Conservation (phyloP, 2,113 vertebrate genomes). For the Pituophis catenifer region DNA sequence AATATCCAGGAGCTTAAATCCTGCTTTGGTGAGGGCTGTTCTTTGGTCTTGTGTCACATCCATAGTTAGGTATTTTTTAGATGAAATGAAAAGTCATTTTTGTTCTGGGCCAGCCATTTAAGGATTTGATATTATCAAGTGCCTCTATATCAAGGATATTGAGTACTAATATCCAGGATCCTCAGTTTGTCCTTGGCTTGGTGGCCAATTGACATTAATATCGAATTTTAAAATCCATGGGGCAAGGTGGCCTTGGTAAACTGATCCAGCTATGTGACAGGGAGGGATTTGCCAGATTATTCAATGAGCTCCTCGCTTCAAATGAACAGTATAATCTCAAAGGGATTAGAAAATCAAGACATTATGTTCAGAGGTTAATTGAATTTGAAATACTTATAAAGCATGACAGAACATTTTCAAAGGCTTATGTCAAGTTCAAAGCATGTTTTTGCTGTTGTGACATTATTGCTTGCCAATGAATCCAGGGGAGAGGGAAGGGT, state of each 20-base stretch:
- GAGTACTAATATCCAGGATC: not conserved
- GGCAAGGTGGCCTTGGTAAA: not conserved
- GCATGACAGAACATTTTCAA: not conserved
- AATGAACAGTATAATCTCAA: not conserved
- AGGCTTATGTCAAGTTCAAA: too few relatives aligned
- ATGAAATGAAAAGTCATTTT: not conserved
- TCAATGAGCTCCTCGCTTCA: not conserved
- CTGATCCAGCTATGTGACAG: not conserved
- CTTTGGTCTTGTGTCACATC: not conserved
- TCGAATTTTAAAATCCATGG: not conserved
- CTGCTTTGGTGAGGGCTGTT: not conserved
- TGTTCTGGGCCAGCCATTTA: not conserved
- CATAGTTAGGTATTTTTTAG: not conserved
- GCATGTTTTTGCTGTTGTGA: too few relatives aligned
- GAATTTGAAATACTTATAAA: not conserved
- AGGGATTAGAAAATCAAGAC: not conserved
- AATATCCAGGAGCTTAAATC: not conserved
- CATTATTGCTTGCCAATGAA: too few relatives aligned
- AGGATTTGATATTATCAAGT: not conserved
- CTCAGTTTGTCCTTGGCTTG: not conserved
- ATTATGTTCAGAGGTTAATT: not conserved
- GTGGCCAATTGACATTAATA: not conserved
- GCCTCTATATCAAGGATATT: not conserved
- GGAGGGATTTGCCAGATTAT: not conserved
- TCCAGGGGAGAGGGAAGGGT: too few relatives aligned